phyloP scores from a whole-genome alignment of 35 echinoderm and acorn worm species.

The Ptychodera flava region DNA sequence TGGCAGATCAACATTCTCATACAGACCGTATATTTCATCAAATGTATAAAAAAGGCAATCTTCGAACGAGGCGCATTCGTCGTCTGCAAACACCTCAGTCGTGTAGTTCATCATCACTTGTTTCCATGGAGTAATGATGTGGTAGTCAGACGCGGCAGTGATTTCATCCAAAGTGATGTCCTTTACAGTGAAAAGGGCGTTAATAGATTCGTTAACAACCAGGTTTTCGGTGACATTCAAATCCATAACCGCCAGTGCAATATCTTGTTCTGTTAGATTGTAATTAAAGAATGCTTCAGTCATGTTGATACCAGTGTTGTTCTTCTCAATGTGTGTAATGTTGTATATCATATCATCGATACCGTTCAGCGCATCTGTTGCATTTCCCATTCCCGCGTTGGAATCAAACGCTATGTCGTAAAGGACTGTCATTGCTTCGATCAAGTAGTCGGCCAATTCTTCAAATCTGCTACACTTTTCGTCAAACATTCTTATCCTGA shows the following conservation, averaged over 20 bases:
- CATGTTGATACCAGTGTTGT: not conserved
- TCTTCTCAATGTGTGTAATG: not conserved
- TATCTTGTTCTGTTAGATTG: not conserved
- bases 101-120: not conserved
- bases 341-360: not conserved
- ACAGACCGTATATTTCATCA: not conserved
- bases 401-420: not conserved
- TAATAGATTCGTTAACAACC: not conserved
- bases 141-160: not conserved
- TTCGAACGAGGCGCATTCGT: not conserved
- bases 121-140: not conserved
- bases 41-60: not conserved
- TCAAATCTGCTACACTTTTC: not conserved
- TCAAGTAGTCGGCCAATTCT: not conserved
- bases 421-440: not conserved
- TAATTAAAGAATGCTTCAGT: not conserved
- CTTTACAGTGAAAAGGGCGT: not conserved
- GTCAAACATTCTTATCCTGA: not conserved
- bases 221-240: not conserved
- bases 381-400: not conserved
- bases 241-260: not conserved
- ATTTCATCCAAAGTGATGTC: not conserved
- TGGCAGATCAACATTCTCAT: not conserved
- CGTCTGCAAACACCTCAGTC: not conserved
- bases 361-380: not conserved